Evolutionary conservation across 1,140 invertebrate species (phyloP), one percentile per base, ranked within the genome.

Genomic region (Papilio helenus): DNA sequence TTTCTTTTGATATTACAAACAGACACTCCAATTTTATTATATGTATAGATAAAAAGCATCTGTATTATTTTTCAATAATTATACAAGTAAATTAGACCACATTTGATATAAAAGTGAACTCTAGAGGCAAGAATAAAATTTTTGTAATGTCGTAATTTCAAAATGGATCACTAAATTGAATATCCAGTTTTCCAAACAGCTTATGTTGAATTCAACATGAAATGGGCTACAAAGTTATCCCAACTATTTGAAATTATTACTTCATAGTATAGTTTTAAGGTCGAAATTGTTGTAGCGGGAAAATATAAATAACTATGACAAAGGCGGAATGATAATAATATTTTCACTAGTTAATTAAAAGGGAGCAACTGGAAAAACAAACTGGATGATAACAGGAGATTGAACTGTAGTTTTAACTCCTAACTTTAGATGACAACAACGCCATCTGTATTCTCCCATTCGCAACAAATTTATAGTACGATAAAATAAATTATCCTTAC

Each of bases 311-410:
- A 76, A 34, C 29, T 55, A 26, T 76, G 20, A 55, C 73, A 49
- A n/a, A 23, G 8, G 73, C 73, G 44, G 20, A 61, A 61, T 61
- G 58, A 55, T 76, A 46, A 51, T 76, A 76, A 82, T 83, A 84
- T 83, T 84, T 84, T 82, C 82, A 84, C 76, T 82, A 81, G 83
- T 87, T 87, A 86, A 87, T 87, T 85, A 87, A 87, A 85, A 86
- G 84, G 83, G 80, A 80, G 79, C 51, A 81, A 82, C 85, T 88
- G 83, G 71, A 79, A 86, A 86, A 88, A 86, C 86, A 88, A 72
- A 80, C 76, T 2, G 23, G 79, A 83, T 72, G 79, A 81, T 82
- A 86, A 80, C 68, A 76, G 77, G 44, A 68, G 55, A 18, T 58
- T 51, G 26, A 72, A 76, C n/a, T 65, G 58, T 80, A 68, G 68